Base-by-base conservation (phyloP, 1,140 invertebrate species). In the Coelopa frigida region DNA sequence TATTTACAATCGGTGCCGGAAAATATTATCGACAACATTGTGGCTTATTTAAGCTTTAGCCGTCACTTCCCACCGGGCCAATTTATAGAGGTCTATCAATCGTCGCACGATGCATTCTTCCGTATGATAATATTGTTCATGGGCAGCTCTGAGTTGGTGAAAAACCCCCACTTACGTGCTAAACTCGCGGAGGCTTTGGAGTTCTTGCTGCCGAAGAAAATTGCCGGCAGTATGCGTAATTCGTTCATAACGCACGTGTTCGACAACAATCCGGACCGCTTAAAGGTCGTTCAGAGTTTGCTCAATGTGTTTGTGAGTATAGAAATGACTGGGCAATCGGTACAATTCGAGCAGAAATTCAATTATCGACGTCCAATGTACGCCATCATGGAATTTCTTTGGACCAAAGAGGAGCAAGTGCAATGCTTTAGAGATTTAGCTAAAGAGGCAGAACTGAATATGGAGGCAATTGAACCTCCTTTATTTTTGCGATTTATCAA, bases 331-430 rank as follows among this genome's bases (percentile, higher is more conserved):
- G 93, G 93, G 0, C 87, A 96, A 67, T 89, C 83, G 68, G 93
- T 97, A 6, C 82, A 89, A 60, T 98, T 98, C 73, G 93, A 97
- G 68, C 90, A 97, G 70, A 97, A 97, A 71, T 97, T 98, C 64
- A 94, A 95, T 68, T 98, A 97, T 66, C 76, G 94, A 29, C 75
- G 89, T 44, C 93, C 93, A 6, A 96, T 97, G 92, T 96, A 97
- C 64, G 77, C 82, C 37, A 83, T 94, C 2, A 87, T 97, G 80
- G 83, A 93, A 57, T 94, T 91, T 72, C 74, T 97, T 11, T 97
- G 93, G 92, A 81, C 81, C 29, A 79, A 87, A 44, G 70, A 79
- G 14, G 81, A 87, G 55, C 85, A 93, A 57, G 72, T 79, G 51
- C 61, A 82, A 37, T 78, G 78, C 57, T 88, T 94, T 55, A 86